Percentiles rank a stretch among this genome's conserved stretches.
phyloP scores from a whole-genome alignment of 2,797 vertebrate species.

The Mycteria americana region DNA sequence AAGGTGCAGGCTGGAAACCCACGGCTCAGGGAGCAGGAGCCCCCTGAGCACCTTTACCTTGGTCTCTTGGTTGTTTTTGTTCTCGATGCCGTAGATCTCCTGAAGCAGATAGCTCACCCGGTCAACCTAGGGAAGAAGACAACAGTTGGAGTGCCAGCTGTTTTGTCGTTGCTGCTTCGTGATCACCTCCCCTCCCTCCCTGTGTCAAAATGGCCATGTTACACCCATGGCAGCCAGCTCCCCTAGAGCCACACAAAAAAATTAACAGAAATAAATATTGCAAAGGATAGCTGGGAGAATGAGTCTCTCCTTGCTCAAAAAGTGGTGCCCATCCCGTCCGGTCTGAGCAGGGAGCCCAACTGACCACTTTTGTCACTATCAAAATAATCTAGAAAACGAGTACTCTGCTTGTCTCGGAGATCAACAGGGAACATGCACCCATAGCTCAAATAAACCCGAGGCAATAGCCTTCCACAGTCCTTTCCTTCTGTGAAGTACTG shows the following conservation, averaged over 20 bases:
- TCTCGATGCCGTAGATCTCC: constrained; percentile 99
- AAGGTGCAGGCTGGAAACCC: neutral
- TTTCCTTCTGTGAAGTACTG: neutral
- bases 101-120: constrained; percentile 97
- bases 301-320: neutral
- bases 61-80: constrained; percentile 98
- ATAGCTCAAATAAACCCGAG: neutral
- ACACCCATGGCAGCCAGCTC: neutral
- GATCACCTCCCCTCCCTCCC: neutral
- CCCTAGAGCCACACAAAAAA: neutral
- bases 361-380: neutral
- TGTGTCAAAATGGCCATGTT: neutral
- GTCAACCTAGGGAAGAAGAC: constrained; percentile 84
- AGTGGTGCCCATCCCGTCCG: neutral
- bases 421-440: neutral
- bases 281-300: neutral
- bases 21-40: neutral
- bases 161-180: neutral
- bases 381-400: neutral
- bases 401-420: neutral
- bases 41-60: constrained; percentile 80
- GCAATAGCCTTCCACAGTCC: neutral
- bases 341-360: neutral
- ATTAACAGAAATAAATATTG: neutral
- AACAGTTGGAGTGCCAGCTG: neutral